Conservation (phyloP, 1,140 invertebrate species). For the Drosophila funebris region DNA sequence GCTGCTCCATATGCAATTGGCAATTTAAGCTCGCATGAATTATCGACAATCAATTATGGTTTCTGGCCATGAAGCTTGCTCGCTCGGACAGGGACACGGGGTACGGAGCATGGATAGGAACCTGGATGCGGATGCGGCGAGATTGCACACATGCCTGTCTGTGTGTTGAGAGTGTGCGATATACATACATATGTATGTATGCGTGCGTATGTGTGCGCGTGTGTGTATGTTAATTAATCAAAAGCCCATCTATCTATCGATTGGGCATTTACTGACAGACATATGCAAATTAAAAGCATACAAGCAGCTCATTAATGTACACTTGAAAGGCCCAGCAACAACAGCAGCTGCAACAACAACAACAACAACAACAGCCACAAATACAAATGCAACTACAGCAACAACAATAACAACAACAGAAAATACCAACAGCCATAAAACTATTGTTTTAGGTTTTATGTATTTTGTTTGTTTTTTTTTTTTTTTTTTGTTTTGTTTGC, state of each 20-base stretch:
- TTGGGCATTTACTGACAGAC: conserved; percentile 75
- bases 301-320: conserved; percentile 77
- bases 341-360: background rate
- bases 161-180: background rate
- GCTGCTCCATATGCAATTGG: conserved; percentile 64
- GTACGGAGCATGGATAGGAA: background rate
- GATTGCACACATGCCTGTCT: background rate
- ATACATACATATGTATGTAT: background rate
- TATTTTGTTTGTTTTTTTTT: background rate
- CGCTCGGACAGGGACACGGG: conserved; percentile 5
- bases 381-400: background rate
- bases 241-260: conserved; percentile 78
- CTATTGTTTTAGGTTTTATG: too few species aligned
- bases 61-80: conserved; percentile 68
- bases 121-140: background rate
- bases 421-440: conserved; percentile 1
- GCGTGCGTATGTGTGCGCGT: conserved; percentile 13
- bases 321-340: conserved; percentile 48
- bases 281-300: conserved; percentile 81
- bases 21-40: conserved; percentile 81
- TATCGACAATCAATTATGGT: conserved; percentile 81
- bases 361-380: background rate
- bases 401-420: background rate
- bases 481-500: background rate
- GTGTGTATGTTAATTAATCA: conserved; percentile 77